phyloP scores from a whole-genome alignment of 2,888 invertebrate genomes.

The Melolontha melolontha region DNA sequence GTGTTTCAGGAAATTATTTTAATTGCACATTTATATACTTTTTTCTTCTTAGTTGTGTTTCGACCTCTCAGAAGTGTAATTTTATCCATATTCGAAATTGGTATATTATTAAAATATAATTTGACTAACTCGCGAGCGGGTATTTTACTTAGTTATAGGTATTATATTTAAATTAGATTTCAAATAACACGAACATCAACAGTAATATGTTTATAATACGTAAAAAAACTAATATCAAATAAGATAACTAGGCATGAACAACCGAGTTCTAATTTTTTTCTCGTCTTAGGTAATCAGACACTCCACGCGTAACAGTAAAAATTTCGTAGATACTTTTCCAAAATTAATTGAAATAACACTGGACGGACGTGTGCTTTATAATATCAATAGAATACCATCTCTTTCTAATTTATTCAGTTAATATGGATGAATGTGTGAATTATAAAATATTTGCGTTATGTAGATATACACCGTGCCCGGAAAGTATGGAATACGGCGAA shows the following conservation, averaged over 20 bases:
- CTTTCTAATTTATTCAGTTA: no score
- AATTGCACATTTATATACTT: slow-evolving; percentile 19
- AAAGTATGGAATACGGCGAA: no score
- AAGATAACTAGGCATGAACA: slow-evolving; percentile 18
- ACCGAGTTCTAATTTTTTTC: slow-evolving; percentile 5
- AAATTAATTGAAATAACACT: slow-evolving; percentile 20
- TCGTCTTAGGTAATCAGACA: neutral
- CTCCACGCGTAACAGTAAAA: slow-evolving; percentile 9
- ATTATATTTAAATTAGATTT: neutral
- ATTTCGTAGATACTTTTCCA: slow-evolving; percentile 6
- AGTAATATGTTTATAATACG: neutral
- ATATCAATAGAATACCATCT: no score
- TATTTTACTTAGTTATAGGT: slow-evolving; percentile 11
- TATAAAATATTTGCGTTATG: no score
- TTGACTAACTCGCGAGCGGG: slow-evolving; percentile 5
- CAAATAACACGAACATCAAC: neutral
- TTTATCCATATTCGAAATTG: slow-evolving; percentile 5
- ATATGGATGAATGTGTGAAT: no score
- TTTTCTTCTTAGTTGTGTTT: neutral
- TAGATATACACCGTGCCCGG: no score
- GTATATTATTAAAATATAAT: slow-evolving; percentile 5
- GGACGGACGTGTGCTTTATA: neutral
- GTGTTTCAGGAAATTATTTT: slow-evolving; percentile 27
- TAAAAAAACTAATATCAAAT: slow-evolving; percentile 20
- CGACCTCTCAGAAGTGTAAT: neutral